phyloP scores from a whole-genome alignment of 2,888 invertebrate genomes.

The Ceramica pisi region DNA sequence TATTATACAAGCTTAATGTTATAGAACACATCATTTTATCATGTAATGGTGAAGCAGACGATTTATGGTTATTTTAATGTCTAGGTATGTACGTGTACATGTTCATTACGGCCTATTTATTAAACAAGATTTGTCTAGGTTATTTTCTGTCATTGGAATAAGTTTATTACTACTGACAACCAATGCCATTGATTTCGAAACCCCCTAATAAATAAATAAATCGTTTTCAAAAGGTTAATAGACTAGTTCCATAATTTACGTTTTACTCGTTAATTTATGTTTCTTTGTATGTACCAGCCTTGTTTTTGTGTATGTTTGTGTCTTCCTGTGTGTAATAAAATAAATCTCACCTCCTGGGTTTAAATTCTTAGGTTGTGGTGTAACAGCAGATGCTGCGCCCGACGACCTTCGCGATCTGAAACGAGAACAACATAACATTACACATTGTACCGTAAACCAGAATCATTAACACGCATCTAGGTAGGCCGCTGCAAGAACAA shows the following conservation, averaged over 20 bases:
- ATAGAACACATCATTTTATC: constrained; percentile 1
- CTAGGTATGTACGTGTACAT: not conserved
- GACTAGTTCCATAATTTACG: constrained; percentile 5
- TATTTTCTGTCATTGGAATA: constrained; percentile 35
- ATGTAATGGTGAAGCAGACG: too few relatives aligned
- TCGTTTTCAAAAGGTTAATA: constrained; percentile 29
- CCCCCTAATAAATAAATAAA: constrained; percentile 37
- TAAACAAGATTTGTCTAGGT: constrained; percentile 25
- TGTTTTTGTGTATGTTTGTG: constrained; percentile 22
- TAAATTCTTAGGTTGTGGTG: constrained; percentile 94
- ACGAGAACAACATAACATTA: constrained; percentile 65
- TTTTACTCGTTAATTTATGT: not conserved
- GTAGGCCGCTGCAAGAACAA: too few relatives aligned
- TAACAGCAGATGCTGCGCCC: constrained; percentile 93
- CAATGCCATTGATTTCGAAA: constrained; percentile 40
- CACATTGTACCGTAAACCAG: constrained; percentile 9
- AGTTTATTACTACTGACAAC: constrained; percentile 4
- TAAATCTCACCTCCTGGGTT: constrained; percentile 93
- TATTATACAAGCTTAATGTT: not conserved
- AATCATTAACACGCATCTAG: not conserved
- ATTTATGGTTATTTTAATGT: constrained; percentile 9
- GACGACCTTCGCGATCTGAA: constrained; percentile 95
- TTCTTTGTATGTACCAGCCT: not conserved
- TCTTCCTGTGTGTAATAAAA: constrained; percentile 13
- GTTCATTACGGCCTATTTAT: not conserved